Evolutionary conservation across 2,113 vertebrate species (phyloP).

Genomic region (Anolis sagrei): DNA sequence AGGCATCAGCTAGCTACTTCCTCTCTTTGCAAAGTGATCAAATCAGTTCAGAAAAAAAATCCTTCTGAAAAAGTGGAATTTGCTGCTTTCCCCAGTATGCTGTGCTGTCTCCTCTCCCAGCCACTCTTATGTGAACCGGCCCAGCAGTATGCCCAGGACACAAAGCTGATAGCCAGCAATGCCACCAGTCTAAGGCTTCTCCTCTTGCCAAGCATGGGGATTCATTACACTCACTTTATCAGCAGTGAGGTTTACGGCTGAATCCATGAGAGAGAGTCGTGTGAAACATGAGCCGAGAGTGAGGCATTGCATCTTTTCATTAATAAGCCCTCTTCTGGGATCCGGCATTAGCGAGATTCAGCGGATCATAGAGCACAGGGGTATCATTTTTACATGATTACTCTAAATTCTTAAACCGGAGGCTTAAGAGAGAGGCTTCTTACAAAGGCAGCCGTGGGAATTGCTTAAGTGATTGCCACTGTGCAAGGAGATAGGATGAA

Average conservation of each 20-base stretch:
- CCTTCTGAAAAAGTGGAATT: neutral
- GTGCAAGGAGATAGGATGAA: conserved; percentile 73
- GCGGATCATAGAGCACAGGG: conserved; percentile 84
- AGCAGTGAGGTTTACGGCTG: conserved; percentile 81
- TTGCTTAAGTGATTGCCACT: conserved; percentile 89
- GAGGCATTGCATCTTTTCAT: conserved; percentile 82
- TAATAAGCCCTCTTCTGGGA: conserved; percentile 89
- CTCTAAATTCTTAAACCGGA: conserved; percentile 88
- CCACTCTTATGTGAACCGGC: neutral
- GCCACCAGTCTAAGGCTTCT: conserved; percentile 60
- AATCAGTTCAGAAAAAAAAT: neutral
- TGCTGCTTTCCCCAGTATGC: neutral
- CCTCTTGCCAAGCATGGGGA: conserved; percentile 63
- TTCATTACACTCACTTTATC: conserved; percentile 83
- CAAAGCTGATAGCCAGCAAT: conserved; percentile 62
- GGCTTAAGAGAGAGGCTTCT: conserved; percentile 88
- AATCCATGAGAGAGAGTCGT: conserved; percentile 83
- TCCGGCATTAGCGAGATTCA: conserved; percentile 84
- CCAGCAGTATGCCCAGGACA: conserved; percentile 37
- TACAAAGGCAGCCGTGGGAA: conserved; percentile 86
- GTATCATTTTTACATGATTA: conserved; percentile 93
- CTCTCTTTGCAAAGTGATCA: neutral
- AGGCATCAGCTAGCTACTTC: no score
- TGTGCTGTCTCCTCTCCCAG: neutral
- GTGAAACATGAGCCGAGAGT: conserved; percentile 83